These are phyloP conservation scores for Dynastes tityus DNA, from an alignment of 2,888 invertebrate species.

Conservation along the genomic window DNA sequence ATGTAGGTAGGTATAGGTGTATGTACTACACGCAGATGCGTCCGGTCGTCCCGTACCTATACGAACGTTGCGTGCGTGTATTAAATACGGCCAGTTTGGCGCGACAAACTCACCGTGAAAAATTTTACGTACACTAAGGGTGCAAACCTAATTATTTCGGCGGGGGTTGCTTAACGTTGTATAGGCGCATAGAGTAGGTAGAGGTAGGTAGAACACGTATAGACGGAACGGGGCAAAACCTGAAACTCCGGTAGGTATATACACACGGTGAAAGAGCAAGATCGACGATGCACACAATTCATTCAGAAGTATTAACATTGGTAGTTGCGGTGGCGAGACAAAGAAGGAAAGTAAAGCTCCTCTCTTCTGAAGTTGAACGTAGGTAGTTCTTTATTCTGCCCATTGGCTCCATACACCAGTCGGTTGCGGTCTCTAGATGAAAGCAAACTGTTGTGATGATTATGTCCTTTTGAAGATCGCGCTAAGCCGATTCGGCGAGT, in stretches of 20 bases:
- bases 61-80: slow-evolving; percentile 33
- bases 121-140: slow-evolving; percentile 48
- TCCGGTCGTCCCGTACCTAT: slow-evolving; percentile 31
- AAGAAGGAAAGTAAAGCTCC: slow-evolving; percentile 51
- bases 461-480: slow-evolving; percentile 53
- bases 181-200: slow-evolving; percentile 22
- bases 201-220: slow-evolving; percentile 33
- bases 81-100: slow-evolving; percentile 47
- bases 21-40: slow-evolving; percentile 33
- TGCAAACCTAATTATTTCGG: slow-evolving; percentile 48
- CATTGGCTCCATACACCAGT: slow-evolving; percentile 53
- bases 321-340: slow-evolving; percentile 49
- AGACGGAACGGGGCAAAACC: slow-evolving; percentile 43
- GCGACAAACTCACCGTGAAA: slow-evolving; percentile 48
- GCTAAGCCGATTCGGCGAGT: slow-evolving; percentile 50
- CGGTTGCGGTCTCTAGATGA: slow-evolving; percentile 54
- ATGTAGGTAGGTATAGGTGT: slow-evolving; percentile 2
- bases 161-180: slow-evolving; percentile 44
- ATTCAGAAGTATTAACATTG: slow-evolving; percentile 48
- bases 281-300: slow-evolving; percentile 50
- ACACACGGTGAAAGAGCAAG: slow-evolving; percentile 46
- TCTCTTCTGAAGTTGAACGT: slow-evolving; percentile 53
- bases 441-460: slow-evolving; percentile 56
- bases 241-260: slow-evolving; percentile 36
- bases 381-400: slow-evolving; percentile 54